Evolutionary conservation across 2,888 invertebrate species (phyloP), one percentile per base, ranked within the genome.

Genomic region (Dorcus hopei): DNA sequence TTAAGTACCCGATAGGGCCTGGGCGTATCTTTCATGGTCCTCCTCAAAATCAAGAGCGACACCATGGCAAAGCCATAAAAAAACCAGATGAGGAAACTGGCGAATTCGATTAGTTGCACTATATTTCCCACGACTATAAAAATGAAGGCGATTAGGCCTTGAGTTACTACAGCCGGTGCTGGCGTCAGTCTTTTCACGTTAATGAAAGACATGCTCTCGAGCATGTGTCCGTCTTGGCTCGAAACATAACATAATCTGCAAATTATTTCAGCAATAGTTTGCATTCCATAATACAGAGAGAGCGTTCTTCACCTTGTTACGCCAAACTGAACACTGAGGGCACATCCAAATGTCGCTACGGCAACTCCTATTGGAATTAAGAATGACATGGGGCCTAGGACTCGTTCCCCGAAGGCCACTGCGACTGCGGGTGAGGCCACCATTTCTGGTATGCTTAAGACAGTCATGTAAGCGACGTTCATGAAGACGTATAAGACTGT

Each of bases 401-500:
- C 85, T 14, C 82, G 77, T 49, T 83, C 80, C 0, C 88, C 89
- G 74, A 89, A 90, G 0, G 83, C 79, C n/a, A 93, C 89, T 0
- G 93, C 94, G 0, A 94, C 93, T 0, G 93, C 93, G 1, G 85
- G 84, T 0, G 90, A 87, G 3, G 81, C 80, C 9, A 87, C 80
- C 83, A 95, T 87, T 72, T 93, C 91, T 0, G 83, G 78, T 52
- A 85, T 83, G 2, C 85, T 86, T 66, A 94, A 77, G 3, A 89
- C 91, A 0, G 91, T 86, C 87, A 93, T 89, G 77, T 93, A 94
- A n/a, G 93, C 88, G 11, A 93, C 82, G 72, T 93, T 94, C 86
- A 92, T 91, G 69, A 88, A 84, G 23, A 93, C 87, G 72, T 93
- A 94, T 8, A 92, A 82, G 0, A 85, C 77, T 0, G 92, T 93